These are phyloP conservation scores for Dasysyrphus albostriatus DNA, from an alignment of 2,888 invertebrate species.

Conservation along the genomic window DNA sequence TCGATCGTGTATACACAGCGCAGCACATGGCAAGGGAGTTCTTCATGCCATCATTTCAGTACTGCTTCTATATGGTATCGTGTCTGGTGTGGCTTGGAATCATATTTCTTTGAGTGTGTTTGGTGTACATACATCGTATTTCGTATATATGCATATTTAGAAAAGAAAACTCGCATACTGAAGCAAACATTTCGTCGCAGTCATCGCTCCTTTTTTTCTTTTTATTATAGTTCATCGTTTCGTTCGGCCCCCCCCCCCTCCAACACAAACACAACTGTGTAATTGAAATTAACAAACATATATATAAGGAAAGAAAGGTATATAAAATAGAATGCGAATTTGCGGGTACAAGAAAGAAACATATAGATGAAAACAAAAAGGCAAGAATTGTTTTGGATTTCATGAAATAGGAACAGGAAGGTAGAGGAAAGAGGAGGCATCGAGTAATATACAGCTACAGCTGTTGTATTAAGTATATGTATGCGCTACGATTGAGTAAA, in stretches of 20 bases:
- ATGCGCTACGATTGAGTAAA: neutral
- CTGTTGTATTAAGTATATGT: conserved; percentile 38
- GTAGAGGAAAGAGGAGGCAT: neutral
- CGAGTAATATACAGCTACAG: conserved; percentile 41
- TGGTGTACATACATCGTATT: neutral
- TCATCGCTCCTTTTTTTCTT: neutral
- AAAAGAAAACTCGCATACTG: conserved; percentile 7
- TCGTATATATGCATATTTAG: neutral
- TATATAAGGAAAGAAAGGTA: neutral
- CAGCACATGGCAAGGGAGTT: conserved; percentile 21
- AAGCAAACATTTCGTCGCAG: neutral
- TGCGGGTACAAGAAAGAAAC: conserved; percentile 35
- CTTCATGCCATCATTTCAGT: conserved; percentile 1
- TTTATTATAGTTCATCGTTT: neutral
- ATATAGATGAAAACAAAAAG: conserved; percentile 37
- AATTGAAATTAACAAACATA: no score
- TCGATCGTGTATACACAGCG: conserved; percentile 47
- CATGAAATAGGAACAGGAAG: neutral
- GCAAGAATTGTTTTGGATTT: conserved; percentile 7
- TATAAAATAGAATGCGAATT: conserved; percentile 39
- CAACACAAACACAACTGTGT: no score
- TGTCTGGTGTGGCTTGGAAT: neutral
- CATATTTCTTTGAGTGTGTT: neutral
- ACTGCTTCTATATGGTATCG: neutral
- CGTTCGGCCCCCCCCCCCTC: neutral